Percentiles rank a stretch among this genome's conserved stretches.
phyloP scores from a whole-genome alignment of 1,140 invertebrate species.

The Leptinotarsa lineolata region DNA sequence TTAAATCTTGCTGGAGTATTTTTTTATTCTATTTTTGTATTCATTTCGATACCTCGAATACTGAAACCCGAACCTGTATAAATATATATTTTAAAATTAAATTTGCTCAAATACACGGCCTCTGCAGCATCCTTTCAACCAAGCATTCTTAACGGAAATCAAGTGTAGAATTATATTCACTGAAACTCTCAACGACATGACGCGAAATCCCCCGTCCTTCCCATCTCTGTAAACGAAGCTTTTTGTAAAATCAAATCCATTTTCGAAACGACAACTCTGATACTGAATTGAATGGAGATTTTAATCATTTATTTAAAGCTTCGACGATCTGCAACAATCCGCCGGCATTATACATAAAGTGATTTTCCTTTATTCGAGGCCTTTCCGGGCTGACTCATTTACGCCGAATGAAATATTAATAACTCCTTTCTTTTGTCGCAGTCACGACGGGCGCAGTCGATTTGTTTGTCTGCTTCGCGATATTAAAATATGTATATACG shows the following conservation, averaged over 20 bases:
- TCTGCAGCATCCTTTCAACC: too few relatives aligned
- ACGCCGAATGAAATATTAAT: slow-evolving; percentile 3
- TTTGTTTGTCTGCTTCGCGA: neutral
- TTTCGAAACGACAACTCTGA: neutral
- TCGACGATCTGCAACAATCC: slow-evolving; percentile 2
- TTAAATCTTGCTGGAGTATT: too few relatives aligned
- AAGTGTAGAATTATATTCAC: too few relatives aligned
- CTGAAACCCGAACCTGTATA: too few relatives aligned
- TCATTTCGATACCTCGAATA: too few relatives aligned
- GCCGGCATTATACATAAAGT: neutral
- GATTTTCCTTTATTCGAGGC: neutral
- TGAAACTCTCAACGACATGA: neutral
- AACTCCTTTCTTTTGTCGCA: neutral
- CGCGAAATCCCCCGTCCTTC: neutral
- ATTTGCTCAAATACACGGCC: too few relatives aligned
- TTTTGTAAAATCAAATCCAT: neutral
- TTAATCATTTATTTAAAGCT: neutral
- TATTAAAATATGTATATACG: slow-evolving; percentile 1
- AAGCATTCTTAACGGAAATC: too few relatives aligned
- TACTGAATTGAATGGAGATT: neutral
- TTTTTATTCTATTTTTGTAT: too few relatives aligned
- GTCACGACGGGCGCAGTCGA: neutral
- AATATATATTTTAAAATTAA: too few relatives aligned
- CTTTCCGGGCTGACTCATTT: neutral
- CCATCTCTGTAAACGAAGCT: too few relatives aligned